Base-by-base conservation (phyloP, 2,888 invertebrate species). In the Alentia gelatinosa region DNA sequence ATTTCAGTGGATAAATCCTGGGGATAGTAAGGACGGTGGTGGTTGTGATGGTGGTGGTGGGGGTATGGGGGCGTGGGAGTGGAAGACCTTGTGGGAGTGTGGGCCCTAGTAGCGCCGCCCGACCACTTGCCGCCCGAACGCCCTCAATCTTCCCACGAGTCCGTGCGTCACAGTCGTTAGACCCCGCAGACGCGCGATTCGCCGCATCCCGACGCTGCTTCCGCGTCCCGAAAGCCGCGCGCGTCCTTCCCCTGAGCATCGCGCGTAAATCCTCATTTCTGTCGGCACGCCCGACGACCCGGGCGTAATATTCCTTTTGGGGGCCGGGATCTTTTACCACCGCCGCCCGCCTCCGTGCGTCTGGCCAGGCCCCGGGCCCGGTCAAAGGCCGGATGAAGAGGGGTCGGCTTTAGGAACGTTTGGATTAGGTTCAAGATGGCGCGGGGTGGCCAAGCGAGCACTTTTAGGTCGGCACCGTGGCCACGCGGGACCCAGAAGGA, bases 321-420 rank as follows among this genome's bases (percentile, higher is more conserved):
- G 83, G 39, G 40, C 42, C 15, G 47, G 30, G 47, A 50, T 33
- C 50, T 40, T 83, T 83, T 83, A 83, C 83, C 15, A 35, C 15
- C n/a, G 83, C 40, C 83, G 39, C n/a, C 68, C n/a, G n/a, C 47
- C 12, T 15, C 30, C 74, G 5, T 26, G 74, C 30, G 26, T 26
- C 74, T 26, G 30, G 74, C 30, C 30, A 26, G n/a, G 26, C n/a
- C 30, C 33, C 74, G 74, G n/a, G 74, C 74, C 30, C 39, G 26
- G 83, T 83, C 83, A 83, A 83, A 83, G 83, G 83, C 39, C 15
- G 83, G 86, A 86, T 86, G 47, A 86, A 47, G 86, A 86, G 86
- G 7, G 86, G 47, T 86, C 50, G 86, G 47, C 86, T 86, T 86
- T 86, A 86, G 86, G 86, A 86, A 86, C 86, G 86, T 86, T 47